Conservation (phyloP, 2,797 vertebrate genomes). For the Saxicola maurus region DNA sequence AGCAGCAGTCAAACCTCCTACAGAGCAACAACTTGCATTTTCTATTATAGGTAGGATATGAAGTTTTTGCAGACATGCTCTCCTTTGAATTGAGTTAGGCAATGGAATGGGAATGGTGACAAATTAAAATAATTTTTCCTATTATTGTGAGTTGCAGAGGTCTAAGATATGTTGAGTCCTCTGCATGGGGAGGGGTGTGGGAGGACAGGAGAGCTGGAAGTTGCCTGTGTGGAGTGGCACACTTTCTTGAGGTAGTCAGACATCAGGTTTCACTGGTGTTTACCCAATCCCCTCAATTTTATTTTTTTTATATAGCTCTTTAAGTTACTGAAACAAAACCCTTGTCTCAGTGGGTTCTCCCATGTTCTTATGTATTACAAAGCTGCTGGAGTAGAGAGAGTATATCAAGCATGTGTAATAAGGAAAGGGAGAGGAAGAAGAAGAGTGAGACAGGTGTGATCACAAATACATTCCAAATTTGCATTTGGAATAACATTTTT, state of each 20-base stretch:
- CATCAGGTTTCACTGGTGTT: neutral
- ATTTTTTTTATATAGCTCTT: neutral
- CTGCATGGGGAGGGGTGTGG: fast-evolving
- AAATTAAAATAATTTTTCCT: neutral
- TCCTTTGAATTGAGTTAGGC: neutral
- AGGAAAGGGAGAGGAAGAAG: neutral
- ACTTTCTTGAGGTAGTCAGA: neutral
- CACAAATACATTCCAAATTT: neutral
- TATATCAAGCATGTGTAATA: neutral
- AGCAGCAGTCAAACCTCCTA: neutral
- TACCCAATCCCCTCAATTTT: neutral
- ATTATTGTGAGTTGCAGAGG: neutral
- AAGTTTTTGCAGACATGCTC: neutral
- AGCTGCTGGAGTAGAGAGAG: neutral
- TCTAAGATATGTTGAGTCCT: neutral
- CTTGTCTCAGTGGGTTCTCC: neutral
- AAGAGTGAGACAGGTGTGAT: neutral
- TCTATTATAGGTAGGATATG: neutral
- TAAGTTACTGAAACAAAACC: neutral
- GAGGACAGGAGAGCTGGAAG: neutral
- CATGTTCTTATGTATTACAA: neutral
- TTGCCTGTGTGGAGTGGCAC: neutral
- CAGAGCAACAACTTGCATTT: neutral
- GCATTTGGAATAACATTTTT: neutral
- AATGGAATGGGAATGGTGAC: neutral